Percentiles rank a stretch among this genome's conserved stretches.
Conservation (phyloP, 2,113 vertebrate genomes). For the Protobothrops flavoviridis region DNA sequence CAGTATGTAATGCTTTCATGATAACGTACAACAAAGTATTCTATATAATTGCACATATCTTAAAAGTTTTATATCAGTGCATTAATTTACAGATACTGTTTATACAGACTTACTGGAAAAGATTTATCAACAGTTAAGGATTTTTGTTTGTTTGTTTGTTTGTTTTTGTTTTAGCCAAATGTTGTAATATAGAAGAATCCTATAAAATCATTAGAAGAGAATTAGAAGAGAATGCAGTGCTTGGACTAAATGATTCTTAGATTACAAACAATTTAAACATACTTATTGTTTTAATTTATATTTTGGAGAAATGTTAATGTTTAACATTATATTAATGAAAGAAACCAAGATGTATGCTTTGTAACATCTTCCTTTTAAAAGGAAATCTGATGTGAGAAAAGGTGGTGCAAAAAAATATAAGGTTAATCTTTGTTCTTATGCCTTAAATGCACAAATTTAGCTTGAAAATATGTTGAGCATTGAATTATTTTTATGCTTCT, state of each 20-base stretch:
- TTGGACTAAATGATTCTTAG: slow-evolving; percentile 27
- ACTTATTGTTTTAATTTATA: slow-evolving; percentile 33
- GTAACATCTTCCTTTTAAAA: slow-evolving; percentile 36
- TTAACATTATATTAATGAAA: slow-evolving; percentile 51
- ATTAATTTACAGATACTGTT: neutral
- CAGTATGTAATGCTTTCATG: slow-evolving; percentile 36
- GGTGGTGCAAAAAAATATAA: slow-evolving; percentile 51
- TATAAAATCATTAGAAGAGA: slow-evolving; percentile 24
- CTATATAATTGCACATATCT: slow-evolving; percentile 57
- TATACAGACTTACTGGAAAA: slow-evolving; percentile 46
- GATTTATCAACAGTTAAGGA: slow-evolving; percentile 28
- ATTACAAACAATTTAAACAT: slow-evolving; percentile 44
- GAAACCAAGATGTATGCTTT: slow-evolving; percentile 7
- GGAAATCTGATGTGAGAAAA: slow-evolving; percentile 57
- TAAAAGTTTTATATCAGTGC: slow-evolving; percentile 48
- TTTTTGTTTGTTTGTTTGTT: slow-evolving; percentile 5
- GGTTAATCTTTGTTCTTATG: slow-evolving; percentile 56
- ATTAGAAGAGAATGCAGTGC: slow-evolving; percentile 5
- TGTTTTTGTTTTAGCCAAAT: neutral
- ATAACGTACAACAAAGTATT: slow-evolving; percentile 65
- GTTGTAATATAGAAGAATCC: neutral
- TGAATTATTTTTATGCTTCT: slow-evolving; percentile 61
- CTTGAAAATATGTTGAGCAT: slow-evolving; percentile 49
- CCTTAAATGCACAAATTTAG: slow-evolving; percentile 60
- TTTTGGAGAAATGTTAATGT: slow-evolving; percentile 39